Conservation (phyloP, 2,113 vertebrate genomes). For the Labrus mixtus region DNA sequence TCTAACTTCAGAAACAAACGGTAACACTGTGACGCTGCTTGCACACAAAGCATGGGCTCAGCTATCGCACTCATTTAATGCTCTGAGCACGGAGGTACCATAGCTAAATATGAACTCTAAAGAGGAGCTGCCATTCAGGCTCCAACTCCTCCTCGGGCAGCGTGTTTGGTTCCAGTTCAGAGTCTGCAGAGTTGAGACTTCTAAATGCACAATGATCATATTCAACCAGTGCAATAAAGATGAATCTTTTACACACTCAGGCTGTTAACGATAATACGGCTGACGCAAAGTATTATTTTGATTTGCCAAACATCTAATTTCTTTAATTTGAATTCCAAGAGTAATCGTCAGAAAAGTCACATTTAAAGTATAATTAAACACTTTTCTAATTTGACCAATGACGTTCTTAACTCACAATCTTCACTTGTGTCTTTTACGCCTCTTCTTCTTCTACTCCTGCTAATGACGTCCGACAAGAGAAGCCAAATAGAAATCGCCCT, state of each 20-base stretch:
- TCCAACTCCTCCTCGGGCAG: slow-evolving; percentile 3
- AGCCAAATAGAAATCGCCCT: too few relatives aligned
- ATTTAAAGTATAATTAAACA: too few relatives aligned
- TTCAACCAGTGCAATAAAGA: background rate
- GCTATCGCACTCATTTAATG: background rate
- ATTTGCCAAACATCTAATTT: too few relatives aligned
- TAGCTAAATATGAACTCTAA: background rate
- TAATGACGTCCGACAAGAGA: too few relatives aligned
- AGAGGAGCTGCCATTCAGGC: background rate
- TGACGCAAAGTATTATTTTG: too few relatives aligned
- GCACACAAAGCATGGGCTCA: background rate
- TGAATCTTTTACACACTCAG: background rate
- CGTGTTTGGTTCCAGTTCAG: slow-evolving; percentile 11
- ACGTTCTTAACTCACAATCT: too few relatives aligned
- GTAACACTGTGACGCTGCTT: background rate
- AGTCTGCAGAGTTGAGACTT: slow-evolving; percentile 10
- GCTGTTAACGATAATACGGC: too few relatives aligned
- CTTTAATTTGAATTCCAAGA: too few relatives aligned
- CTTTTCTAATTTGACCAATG: too few relatives aligned
- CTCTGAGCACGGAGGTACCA: background rate
- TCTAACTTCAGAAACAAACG: background rate
- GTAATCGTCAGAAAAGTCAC: too few relatives aligned
- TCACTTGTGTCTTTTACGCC: too few relatives aligned
- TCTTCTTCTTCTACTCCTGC: too few relatives aligned
- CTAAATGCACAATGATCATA: background rate